Percentiles rank a stretch among this genome's conserved stretches.
Conservation (phyloP, 1,140 invertebrate genomes). For the Myzus persicae region DNA sequence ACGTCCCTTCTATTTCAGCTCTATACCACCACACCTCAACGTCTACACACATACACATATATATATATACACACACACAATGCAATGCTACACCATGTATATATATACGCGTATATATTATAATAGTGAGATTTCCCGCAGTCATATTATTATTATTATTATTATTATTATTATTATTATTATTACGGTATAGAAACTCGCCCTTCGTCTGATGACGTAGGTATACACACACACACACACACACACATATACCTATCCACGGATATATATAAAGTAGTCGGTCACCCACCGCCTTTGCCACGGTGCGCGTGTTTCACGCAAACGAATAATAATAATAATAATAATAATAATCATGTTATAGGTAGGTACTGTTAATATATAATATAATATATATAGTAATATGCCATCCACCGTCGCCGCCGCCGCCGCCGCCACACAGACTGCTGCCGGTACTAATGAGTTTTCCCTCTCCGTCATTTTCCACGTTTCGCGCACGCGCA, state of each 20-base stretch:
- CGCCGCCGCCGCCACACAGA: neutral
- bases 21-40: constrained; percentile 16
- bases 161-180: neutral
- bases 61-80: neutral
- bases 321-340: constrained; percentile 32
- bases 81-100: neutral
- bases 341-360: constrained; percentile 12
- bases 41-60: neutral
- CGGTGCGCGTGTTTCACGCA: constrained; percentile 40
- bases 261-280: neutral
- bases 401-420: neutral
- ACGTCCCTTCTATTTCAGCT: neutral
- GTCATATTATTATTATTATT: constrained; percentile 28
- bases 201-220: constrained; percentile 4
- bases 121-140: constrained; percentile 22
- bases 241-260: neutral
- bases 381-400: neutral
- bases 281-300: neutral
- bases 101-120: neutral
- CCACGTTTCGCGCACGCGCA: neutral
- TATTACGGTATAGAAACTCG: neutral
- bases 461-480: constrained; percentile 39
- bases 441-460: constrained; percentile 40
- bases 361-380: constrained; percentile 27
- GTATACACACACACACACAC: neutral